These are phyloP conservation scores for Oryzias javanicus DNA, from an alignment of 2,113 vertebrate genomes.

Conservation along the genomic window DNA sequence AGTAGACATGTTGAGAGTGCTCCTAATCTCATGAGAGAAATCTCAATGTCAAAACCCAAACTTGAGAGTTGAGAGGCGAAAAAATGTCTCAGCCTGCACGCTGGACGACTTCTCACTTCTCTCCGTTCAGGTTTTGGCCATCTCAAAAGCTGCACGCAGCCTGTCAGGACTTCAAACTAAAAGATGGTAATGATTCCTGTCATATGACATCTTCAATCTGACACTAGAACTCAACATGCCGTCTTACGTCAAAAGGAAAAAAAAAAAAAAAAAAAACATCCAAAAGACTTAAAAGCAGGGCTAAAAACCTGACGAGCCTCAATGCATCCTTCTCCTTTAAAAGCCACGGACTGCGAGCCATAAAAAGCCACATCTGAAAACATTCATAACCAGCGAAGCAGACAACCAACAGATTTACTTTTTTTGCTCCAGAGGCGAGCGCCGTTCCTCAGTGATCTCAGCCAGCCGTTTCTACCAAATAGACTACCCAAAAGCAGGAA, in stretches of 20 bases:
- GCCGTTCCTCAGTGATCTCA: constrained; percentile 70
- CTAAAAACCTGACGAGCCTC: constrained; percentile 17
- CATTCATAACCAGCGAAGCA: constrained; percentile 76
- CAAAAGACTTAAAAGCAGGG: constrained; percentile 3
- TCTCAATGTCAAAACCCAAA: constrained; percentile 61
- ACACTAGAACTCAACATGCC: constrained; percentile 22
- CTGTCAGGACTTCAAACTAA: not conserved
- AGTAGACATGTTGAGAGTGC: not conserved
- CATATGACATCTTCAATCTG: constrained; percentile 37
- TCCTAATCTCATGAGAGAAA: constrained; percentile 31
- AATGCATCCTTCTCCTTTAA: constrained; percentile 68
- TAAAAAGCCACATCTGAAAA: constrained; percentile 73
- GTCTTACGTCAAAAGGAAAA: constrained; percentile 15
- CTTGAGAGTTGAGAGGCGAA: constrained; percentile 51
- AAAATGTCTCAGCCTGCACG: constrained; percentile 21
- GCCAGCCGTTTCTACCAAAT: constrained; percentile 69
- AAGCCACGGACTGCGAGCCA: constrained; percentile 61
- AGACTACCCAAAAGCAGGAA: constrained; percentile 70
- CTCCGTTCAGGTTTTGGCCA: not conserved
- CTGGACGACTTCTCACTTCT: constrained; percentile 14
- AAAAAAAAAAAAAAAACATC: constrained; percentile 31
- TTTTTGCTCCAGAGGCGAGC: constrained; percentile 76
- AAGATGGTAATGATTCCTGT: constrained; percentile 3
- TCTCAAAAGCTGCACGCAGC: constrained; percentile 20
- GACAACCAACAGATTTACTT: constrained; percentile 80